These are phyloP conservation scores for Meloidogyne hapla DNA, from an alignment of 1,140 invertebrate genomes.

Conservation along the genomic window DNA sequence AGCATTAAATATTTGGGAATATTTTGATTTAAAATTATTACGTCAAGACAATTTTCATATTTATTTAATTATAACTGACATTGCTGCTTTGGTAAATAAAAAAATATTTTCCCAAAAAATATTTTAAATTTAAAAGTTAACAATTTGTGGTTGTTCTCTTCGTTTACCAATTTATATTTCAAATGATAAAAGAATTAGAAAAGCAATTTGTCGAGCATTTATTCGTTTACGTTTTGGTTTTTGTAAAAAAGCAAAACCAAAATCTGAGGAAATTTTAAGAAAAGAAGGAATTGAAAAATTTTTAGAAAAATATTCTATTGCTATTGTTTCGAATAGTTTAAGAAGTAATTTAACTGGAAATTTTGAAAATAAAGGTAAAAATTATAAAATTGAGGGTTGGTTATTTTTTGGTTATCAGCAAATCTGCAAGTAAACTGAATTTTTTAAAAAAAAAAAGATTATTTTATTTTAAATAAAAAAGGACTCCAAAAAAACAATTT, in stretches of 20 bases:
- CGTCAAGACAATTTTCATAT: constrained; percentile 47
- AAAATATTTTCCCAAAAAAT: constrained; percentile 17
- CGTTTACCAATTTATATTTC: constrained; percentile 19
- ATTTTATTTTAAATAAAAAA: no score
- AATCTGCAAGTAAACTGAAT: no score
- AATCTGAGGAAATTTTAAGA: neutral
- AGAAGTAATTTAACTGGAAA: constrained; percentile 51
- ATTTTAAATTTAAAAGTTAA: constrained; percentile 39
- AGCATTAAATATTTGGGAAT: constrained; percentile 58
- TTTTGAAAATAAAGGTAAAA: constrained; percentile 1
- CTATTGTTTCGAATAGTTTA: constrained; percentile 57
- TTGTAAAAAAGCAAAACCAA: constrained; percentile 15
- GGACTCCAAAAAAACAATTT: no score
- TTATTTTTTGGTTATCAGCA: no score
- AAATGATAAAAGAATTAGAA: constrained; percentile 16
- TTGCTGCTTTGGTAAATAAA: constrained; percentile 51
- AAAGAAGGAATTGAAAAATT: constrained; percentile 14
- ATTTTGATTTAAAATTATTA: constrained; percentile 51
- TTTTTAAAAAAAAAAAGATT: no score
- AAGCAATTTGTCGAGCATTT: constrained; percentile 14
- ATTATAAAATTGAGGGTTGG: neutral
- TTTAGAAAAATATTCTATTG: constrained; percentile 58
- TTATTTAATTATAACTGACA: constrained; percentile 54
- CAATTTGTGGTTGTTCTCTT: constrained; percentile 56
- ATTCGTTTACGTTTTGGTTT: constrained; percentile 21